Percentiles rank a stretch among this genome's conserved stretches.
phyloP scores from a whole-genome alignment of 1,140 invertebrate genomes.

The Bombus superbus region DNA sequence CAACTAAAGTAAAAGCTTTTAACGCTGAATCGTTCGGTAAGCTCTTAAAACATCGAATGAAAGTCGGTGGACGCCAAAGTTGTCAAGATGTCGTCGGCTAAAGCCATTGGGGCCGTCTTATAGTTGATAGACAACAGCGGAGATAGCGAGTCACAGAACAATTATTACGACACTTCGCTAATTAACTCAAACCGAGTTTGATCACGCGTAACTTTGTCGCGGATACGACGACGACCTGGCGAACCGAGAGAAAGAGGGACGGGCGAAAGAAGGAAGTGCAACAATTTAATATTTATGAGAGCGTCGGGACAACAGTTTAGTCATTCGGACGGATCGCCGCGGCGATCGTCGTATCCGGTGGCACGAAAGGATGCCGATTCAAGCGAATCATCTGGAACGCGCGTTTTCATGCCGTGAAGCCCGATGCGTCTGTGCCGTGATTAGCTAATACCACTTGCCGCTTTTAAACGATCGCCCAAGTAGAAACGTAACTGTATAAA shows the following conservation, averaged over 20 bases:
- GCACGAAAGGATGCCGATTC: conserved; percentile 35
- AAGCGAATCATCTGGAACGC: conserved; percentile 52
- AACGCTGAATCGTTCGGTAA: background rate
- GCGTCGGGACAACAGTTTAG: conserved; percentile 33
- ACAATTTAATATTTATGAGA: conserved; percentile 54
- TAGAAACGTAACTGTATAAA: background rate
- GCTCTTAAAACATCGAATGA: background rate
- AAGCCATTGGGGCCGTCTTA: conserved; percentile 52
- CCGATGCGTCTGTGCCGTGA: background rate
- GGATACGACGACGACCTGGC: background rate
- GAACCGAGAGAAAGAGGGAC: conserved; percentile 7
- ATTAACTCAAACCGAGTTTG: conserved; percentile 59
- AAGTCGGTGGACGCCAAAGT: background rate
- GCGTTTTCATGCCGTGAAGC: background rate
- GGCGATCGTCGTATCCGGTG: conserved; percentile 31
- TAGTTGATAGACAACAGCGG: conserved; percentile 23
- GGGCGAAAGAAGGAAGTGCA: conserved; percentile 25
- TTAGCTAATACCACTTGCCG: background rate
- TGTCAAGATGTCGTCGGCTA: conserved; percentile 8
- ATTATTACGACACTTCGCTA: conserved; percentile 64
- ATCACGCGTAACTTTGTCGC: conserved; percentile 39
- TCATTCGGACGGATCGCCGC: conserved; percentile 46
- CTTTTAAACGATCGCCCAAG: background rate
- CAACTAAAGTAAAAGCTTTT: no score
- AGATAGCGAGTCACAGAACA: conserved; percentile 45